These are phyloP conservation scores for Doryteuthis pealeii DNA, from an alignment of 1,140 invertebrate species.

Conservation along the genomic window DNA sequence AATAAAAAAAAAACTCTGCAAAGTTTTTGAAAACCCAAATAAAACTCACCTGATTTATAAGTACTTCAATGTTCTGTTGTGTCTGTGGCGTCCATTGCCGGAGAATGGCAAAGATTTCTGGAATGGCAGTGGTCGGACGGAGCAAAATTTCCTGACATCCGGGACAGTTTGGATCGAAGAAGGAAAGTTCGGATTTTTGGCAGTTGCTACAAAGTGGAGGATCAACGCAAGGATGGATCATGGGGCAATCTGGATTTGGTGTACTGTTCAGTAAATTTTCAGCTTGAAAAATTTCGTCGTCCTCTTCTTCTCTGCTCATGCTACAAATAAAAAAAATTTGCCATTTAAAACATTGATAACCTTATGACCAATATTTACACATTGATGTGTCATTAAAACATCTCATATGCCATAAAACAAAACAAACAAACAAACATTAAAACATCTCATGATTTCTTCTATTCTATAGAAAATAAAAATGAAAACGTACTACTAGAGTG, in stretches of 20 bases:
- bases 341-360: no score
- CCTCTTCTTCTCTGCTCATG: not conserved
- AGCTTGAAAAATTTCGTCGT: not conserved
- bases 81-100: conserved; percentile 66
- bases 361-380: no score
- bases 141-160: conserved; percentile 59
- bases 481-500: no score
- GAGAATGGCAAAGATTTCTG: conserved; percentile 64
- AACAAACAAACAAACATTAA: no score
- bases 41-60: conserved; percentile 60
- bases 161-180: conserved; percentile 63
- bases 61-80: conserved; percentile 62
- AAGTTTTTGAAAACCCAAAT: no score
- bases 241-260: conserved; percentile 41
- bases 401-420: no score
- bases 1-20: no score
- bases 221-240: conserved; percentile 62
- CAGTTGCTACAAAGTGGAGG: conserved; percentile 62
- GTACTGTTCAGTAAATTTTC: not conserved
- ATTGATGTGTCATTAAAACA: no score
- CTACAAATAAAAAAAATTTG: conserved; percentile 7
- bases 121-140: conserved; percentile 57
- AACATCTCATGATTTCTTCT: no score
- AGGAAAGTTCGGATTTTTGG: conserved; percentile 60
- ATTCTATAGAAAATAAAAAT: no score